A percentile compares a stretch with the other conserved stretches of the same genome.
Conservation (phyloP, 2,797 vertebrate genomes). For the Cottoperca gobio region DNA sequence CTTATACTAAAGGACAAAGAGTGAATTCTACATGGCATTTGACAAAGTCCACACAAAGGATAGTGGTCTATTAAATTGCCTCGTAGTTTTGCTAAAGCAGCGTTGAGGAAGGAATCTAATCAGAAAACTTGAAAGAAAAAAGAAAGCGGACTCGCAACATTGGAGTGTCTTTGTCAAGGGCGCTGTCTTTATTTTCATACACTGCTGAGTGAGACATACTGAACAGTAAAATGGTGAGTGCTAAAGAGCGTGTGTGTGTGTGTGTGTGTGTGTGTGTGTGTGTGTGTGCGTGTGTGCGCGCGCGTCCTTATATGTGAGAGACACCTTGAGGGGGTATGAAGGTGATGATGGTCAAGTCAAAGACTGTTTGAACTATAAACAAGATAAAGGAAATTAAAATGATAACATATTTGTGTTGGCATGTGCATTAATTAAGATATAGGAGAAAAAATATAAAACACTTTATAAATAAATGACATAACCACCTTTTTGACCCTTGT, state of each 20-base stretch:
- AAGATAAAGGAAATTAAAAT: constrained; percentile 35
- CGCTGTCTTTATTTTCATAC: constrained; percentile 64
- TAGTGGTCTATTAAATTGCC: not conserved
- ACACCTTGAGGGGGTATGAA: constrained; percentile 67
- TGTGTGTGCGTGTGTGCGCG: not conserved
- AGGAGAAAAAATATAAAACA: not conserved
- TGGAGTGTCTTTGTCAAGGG: constrained; percentile 68
- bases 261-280: constrained; percentile 23
- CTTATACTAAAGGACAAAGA: not conserved
- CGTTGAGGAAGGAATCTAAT: constrained; percentile 37
- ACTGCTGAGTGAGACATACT: constrained; percentile 67
- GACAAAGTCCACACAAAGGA: too few relatives aligned
- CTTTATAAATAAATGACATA: constrained; percentile 10
- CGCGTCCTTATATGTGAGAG: constrained; percentile 52
- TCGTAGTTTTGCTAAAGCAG: constrained; percentile 20
- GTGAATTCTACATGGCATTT: constrained; percentile 19
- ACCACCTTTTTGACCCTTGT: not conserved
- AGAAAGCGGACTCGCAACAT: constrained; percentile 27
- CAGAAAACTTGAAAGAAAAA: constrained; percentile 45
- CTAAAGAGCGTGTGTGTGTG: constrained; percentile 34
- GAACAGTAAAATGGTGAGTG: constrained; percentile 61
- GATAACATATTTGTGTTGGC: constrained; percentile 6
- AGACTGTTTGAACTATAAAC: constrained; percentile 50
- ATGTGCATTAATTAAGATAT: constrained; percentile 18
- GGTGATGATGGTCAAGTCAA: constrained; percentile 69